Evolutionary conservation across 2,888 invertebrate species (phyloP), one percentile per base, ranked within the genome.

Genomic region (Tiphia femorata): DNA sequence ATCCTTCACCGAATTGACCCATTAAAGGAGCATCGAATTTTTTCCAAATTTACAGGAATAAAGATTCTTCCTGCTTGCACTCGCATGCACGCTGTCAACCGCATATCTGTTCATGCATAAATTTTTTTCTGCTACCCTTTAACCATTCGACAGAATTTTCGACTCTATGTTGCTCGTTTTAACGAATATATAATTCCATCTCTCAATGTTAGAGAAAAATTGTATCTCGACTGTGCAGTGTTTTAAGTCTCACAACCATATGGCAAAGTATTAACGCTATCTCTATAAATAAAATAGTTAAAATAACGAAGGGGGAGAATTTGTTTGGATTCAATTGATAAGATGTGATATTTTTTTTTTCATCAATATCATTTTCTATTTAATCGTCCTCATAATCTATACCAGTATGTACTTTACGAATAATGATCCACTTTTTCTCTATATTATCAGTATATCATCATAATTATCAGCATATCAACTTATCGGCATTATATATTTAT

Each of bases 381-480:
- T 75, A 75, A 77, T 78, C 75, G 75, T 76, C 58, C 53, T 75
- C 75, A 74, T 79, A 77, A 73, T 78, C 78, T 76, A 75, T 76
- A 76, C 73, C 75, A 75, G 62, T 73, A 69, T 75, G 70, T 76
- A 78, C 69, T 77, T 76, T 78, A 79, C 65, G 78, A 78, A 78
- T 76, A 77, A 76, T 78, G 76, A 79, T 79, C 70, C 73, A 73
- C 71, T 74, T 77, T n/a, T 68, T 73, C 56, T 75, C 69, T 78
- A 75, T 74, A 67, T 75, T 72, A 71, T 72, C 54, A 58, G 61
- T 62, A 67, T 76, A 75, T 76, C 67, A 70, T 76, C 50, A 70
- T 79, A 72, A 70, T 76, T 61, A 77, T 77, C 73, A 76, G 70
- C 68, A 72, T 80, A 76, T 78, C 77, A 78, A 79, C 80, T 79